Conservation (phyloP, 2,888 invertebrate species). For the Cerastoderma edule region DNA sequence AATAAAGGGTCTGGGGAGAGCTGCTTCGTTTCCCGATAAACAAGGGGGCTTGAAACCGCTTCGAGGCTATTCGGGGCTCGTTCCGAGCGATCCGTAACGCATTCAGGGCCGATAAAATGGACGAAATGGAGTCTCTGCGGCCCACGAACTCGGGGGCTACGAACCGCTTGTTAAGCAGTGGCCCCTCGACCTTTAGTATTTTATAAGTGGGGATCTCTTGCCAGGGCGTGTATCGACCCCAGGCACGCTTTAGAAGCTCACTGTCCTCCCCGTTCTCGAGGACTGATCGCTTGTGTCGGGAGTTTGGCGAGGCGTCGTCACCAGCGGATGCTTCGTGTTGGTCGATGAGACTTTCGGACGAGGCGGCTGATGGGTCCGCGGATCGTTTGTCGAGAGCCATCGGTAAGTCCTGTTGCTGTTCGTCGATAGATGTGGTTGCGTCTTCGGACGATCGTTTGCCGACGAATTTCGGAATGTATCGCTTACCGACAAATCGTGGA, state of each 20-base stretch:
- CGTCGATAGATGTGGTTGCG: conserved; percentile 30
- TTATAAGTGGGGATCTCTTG: conserved; percentile 31
- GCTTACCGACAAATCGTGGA: conserved; percentile 64
- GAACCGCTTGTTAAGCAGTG: conserved; percentile 39
- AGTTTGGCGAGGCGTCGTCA: conserved; percentile 6
- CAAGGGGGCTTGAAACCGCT: conserved; percentile 64
- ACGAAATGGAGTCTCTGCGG: conserved; percentile 54
- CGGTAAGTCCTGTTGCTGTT: conserved; percentile 44
- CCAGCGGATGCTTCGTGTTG: too few species aligned
- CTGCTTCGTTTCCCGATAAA: conserved; percentile 61
- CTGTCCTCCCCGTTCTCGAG: conserved; percentile 20
- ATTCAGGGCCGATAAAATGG: conserved; percentile 56
- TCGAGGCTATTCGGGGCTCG: conserved; percentile 45
- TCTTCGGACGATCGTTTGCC: conserved; percentile 53
- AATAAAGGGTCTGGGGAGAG: conserved; percentile 11
- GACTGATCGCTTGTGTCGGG: conserved; percentile 43
- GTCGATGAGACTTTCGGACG: neutral
- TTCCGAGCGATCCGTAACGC: conserved; percentile 52
- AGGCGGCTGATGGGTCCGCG: conserved; percentile 6
- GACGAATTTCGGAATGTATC: conserved; percentile 60
- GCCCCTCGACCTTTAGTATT: conserved; percentile 20
- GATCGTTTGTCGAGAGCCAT: conserved; percentile 57
- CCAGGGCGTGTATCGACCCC: conserved; percentile 48
- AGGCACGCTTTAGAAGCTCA: conserved; percentile 25
- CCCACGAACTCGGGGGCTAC: conserved; percentile 65